phyloP scores from a whole-genome alignment of 2,113 vertebrate species.

The Hymenochirus boettgeri region DNA sequence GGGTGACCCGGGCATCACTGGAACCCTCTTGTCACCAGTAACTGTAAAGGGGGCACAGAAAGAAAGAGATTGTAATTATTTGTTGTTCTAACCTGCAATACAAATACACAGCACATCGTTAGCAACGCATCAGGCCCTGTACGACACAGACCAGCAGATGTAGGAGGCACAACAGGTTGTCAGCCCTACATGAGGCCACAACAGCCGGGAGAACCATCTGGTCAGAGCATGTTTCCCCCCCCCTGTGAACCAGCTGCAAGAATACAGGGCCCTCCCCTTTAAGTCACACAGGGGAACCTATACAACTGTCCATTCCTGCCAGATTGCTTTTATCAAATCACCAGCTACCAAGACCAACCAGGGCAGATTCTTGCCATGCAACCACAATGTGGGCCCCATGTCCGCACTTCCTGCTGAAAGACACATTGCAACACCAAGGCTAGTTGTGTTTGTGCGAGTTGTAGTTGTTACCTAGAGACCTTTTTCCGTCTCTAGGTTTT shows the following conservation, averaged over 20 bases:
- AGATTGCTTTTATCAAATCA: no score
- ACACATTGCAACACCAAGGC: no score
- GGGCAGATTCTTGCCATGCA: no score
- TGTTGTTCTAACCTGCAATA: no score
- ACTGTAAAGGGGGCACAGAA: slow-evolving; percentile 61
- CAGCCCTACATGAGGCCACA: neutral
- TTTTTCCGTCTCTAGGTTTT: no score
- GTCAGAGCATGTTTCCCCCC: neutral
- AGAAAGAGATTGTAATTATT: neutral
- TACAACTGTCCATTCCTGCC: no score
- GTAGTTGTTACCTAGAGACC: no score
- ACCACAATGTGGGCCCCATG: no score
- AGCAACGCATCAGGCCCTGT: neutral
- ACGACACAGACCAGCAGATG: neutral
- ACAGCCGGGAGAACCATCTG: neutral
- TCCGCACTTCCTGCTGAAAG: no score
- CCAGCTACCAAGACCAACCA: no score
- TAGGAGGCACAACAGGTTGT: neutral
- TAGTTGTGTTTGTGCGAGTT: no score
- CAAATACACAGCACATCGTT: no score
- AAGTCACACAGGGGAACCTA: neutral
- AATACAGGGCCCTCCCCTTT: neutral
- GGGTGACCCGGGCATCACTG: slow-evolving; percentile 96
- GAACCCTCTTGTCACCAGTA: slow-evolving; percentile 88
- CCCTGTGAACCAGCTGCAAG: neutral